Conservation (phyloP, 2,888 invertebrate species). For the Seira musarum region DNA sequence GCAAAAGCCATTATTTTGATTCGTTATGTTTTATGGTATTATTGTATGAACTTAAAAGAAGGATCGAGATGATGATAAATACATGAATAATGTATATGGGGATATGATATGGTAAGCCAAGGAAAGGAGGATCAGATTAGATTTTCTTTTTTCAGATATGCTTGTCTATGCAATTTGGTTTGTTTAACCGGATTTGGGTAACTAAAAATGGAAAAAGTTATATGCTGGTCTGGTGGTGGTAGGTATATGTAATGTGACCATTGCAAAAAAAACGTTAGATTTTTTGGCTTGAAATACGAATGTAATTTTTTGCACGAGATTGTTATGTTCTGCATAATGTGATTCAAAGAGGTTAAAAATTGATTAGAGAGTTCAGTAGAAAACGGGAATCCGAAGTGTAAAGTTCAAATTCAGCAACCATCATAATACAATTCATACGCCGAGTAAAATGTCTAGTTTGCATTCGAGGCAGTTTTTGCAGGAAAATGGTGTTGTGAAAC, state of each 20-base stretch:
- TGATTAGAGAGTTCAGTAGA: too few species aligned
- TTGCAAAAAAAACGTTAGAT: too few species aligned
- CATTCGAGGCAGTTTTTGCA: conserved; percentile 18
- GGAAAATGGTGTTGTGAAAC: conserved; percentile 35
- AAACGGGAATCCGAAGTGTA: too few species aligned
- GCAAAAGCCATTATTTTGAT: conserved; percentile 4
- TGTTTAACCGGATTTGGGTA: not conserved
- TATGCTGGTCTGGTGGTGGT: too few species aligned
- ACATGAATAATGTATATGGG: not conserved
- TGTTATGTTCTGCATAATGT: too few species aligned
- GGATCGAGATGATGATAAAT: not conserved
- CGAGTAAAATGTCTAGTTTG: conserved; percentile 33
- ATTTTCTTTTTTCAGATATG: too few species aligned
- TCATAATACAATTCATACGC: too few species aligned
- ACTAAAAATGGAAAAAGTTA: not conserved
- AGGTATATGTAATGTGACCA: too few species aligned
- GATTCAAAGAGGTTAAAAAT: too few species aligned
- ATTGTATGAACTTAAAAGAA: not conserved
- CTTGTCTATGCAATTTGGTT: not conserved
- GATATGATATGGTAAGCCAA: not conserved
- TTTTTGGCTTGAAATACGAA: too few species aligned
- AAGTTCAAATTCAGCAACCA: too few species aligned
- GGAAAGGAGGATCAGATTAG: not conserved
- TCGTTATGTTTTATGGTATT: not conserved
- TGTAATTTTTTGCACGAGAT: too few species aligned